Evolutionary conservation across 2,113 vertebrate species (phyloP).

Genomic region (Propithecus coquereli): DNA sequence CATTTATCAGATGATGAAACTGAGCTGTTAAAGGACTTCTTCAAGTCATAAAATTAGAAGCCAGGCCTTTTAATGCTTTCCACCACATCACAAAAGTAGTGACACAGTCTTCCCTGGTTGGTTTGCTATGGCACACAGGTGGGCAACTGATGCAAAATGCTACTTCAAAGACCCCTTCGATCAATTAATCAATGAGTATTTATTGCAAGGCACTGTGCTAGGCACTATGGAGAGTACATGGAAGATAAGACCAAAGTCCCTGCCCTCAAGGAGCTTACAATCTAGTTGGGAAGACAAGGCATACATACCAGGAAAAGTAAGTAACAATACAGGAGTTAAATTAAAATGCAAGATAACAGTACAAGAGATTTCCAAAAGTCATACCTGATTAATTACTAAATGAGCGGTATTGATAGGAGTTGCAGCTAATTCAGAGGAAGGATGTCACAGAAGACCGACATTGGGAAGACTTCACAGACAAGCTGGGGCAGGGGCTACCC

Average conservation of each 20-base stretch:
- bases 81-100: not conserved
- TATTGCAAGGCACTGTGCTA: slow-evolving; percentile 74
- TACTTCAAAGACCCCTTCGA: slow-evolving; percentile 63
- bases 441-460: not conserved
- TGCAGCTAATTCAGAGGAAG: not conserved
- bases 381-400: not conserved
- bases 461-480: not conserved
- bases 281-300: slow-evolving; percentile 60
- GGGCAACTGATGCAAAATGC: slow-evolving; percentile 58
- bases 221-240: slow-evolving; percentile 62
- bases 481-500: not conserved
- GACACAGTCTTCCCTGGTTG: not conserved
- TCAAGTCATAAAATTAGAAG: not conserved
- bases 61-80: not conserved
- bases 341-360: slow-evolving; percentile 41
- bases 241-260: slow-evolving; percentile 41
- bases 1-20: not conserved
- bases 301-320: slow-evolving; percentile 25
- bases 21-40: not conserved
- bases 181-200: slow-evolving; percentile 61
- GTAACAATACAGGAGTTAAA: slow-evolving; percentile 44
- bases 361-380: slow-evolving; percentile 29
- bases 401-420: not conserved
- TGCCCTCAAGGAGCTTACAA: slow-evolving; percentile 69
- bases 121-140: not conserved